phyloP scores from a whole-genome alignment of 1,140 invertebrate species.

The Delia radicum region DNA sequence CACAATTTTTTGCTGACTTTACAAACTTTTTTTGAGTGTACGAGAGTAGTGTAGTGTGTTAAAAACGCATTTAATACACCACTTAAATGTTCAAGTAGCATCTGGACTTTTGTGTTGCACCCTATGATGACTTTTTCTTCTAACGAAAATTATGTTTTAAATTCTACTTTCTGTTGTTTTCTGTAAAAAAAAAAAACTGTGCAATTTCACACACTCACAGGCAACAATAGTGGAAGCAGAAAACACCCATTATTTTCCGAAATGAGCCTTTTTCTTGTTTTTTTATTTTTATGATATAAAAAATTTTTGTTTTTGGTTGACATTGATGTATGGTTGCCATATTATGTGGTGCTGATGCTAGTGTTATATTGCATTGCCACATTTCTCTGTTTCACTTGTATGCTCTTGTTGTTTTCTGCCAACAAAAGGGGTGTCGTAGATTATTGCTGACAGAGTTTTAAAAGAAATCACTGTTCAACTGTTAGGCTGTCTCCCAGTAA shows the following conservation, averaged over 20 bases:
- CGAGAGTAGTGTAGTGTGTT: background rate
- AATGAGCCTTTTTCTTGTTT: constrained; percentile 7
- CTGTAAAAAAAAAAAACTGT: background rate
- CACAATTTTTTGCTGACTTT: no score
- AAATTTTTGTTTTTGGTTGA: background rate
- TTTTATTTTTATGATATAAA: background rate
- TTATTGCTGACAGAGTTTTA: no score
- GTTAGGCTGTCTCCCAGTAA: no score
- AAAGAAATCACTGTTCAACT: no score
- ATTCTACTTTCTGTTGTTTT: background rate
- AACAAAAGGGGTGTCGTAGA: background rate
- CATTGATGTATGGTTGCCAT: constrained; percentile 20
- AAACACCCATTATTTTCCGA: background rate
- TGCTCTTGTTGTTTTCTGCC: background rate
- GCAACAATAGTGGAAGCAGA: background rate
- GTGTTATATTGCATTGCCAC: constrained; percentile 7
- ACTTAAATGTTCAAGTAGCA: background rate
- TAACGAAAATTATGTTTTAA: background rate
- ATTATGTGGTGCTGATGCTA: constrained; percentile 11
- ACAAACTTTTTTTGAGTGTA: no score
- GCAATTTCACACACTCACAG: background rate
- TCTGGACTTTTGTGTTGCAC: background rate
- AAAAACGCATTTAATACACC: constrained; percentile 14
- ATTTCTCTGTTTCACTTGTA: background rate
- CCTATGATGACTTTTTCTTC: background rate